A percentile compares a stretch with the other conserved stretches of the same genome.
These are phyloP conservation scores for Stegastes partitus DNA, from an alignment of 2,113 vertebrate species.

Conservation along the genomic window DNA sequence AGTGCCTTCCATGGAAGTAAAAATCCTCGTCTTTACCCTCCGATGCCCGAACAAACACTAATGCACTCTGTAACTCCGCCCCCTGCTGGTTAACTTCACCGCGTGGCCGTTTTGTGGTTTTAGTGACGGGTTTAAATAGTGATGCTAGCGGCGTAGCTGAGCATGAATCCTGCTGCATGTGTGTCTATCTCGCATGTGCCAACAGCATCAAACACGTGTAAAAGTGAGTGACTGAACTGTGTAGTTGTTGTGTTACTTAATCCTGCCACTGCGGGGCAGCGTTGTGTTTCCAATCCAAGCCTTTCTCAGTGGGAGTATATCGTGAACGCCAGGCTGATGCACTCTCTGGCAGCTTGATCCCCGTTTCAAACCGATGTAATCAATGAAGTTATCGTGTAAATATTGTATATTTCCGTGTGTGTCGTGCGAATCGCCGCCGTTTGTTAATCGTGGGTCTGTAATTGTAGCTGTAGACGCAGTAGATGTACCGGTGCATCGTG, in stretches of 20 bases:
- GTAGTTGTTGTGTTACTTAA: constrained; percentile 37
- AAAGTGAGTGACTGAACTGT: constrained; percentile 1
- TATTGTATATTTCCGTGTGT: constrained; percentile 26
- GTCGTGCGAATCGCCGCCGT: constrained; percentile 11
- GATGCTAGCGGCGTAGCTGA: neutral
- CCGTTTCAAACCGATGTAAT: constrained; percentile 6
- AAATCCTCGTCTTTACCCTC: constrained; percentile 13
- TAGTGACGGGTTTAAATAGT: neutral
- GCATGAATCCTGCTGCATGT: neutral
- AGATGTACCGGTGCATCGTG: constrained; percentile 17
- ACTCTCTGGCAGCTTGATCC: constrained; percentile 1
- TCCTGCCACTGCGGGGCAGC: constrained; percentile 68
- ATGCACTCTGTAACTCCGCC: no score
- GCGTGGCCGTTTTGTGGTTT: neutral
- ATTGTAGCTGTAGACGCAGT: constrained; percentile 12
- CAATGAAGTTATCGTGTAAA: constrained; percentile 18
- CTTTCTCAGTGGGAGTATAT: constrained; percentile 18
- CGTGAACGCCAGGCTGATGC: neutral
- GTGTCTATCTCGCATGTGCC: neutral
- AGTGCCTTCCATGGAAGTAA: constrained; percentile 75
- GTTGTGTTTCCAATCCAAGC: constrained; percentile 36
- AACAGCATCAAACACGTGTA: constrained; percentile 1
- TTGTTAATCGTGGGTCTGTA: constrained; percentile 6
- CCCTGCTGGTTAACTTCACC: neutral
- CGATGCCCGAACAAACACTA: constrained; percentile 7